Conservation (phyloP, 1,140 invertebrate species). For the Cardiocondyla obscurior region DNA sequence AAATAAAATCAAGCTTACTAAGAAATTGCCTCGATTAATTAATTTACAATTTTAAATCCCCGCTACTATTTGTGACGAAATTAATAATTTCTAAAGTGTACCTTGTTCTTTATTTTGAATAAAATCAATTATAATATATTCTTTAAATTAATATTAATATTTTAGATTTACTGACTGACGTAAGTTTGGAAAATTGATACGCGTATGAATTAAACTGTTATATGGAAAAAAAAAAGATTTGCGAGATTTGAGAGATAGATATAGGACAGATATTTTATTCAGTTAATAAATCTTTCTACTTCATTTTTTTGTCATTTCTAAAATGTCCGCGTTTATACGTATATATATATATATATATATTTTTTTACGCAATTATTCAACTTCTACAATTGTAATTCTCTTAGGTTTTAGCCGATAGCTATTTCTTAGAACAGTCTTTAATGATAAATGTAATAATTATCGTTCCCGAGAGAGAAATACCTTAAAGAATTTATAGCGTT, state of each 20-base stretch:
- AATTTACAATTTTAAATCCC: too few relatives aligned
- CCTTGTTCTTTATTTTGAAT: neutral
- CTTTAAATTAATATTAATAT: neutral
- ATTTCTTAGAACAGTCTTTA: neutral
- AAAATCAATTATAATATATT: neutral
- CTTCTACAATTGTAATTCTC: neutral
- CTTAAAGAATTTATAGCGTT: neutral
- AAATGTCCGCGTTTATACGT: neutral
- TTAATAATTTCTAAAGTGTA: too few relatives aligned
- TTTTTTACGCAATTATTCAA: neutral
- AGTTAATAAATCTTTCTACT: too few relatives aligned
- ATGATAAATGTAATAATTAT: neutral
- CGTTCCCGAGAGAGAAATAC: neutral
- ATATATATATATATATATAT: too few relatives aligned
- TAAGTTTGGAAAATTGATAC: neutral
- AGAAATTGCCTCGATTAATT: too few relatives aligned
- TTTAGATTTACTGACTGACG: neutral
- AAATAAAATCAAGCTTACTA: too few relatives aligned
- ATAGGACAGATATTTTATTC: too few relatives aligned
- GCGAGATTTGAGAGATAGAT: too few relatives aligned
- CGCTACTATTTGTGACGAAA: too few relatives aligned
- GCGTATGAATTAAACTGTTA: neutral
- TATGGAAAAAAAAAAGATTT: too few relatives aligned
- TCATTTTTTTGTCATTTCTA: too few relatives aligned
- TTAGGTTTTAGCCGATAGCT: neutral